Conservation (phyloP, 2,113 vertebrate genomes). For the Limanda limanda region DNA sequence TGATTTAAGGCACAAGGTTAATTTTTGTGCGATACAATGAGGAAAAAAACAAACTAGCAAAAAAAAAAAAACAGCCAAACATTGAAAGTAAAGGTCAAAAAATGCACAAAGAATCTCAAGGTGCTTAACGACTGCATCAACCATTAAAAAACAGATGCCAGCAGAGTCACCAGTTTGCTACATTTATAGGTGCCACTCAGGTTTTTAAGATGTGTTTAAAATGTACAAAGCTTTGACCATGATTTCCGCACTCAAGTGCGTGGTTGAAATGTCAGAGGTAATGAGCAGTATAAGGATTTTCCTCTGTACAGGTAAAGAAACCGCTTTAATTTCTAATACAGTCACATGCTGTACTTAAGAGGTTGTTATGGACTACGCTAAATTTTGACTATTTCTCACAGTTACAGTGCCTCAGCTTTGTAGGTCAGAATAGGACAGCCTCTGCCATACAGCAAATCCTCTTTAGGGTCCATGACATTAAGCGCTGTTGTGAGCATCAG, state of each 20-base stretch:
- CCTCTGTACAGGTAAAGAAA: background rate
- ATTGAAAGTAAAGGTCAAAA: too few species aligned
- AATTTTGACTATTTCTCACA: slow-evolving; percentile 4
- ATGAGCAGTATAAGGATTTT: background rate
- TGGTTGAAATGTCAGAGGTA: background rate
- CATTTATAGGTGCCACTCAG: background rate
- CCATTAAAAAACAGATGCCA: too few species aligned
- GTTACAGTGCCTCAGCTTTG: slow-evolving; percentile 12
- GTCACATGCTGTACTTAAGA: background rate
- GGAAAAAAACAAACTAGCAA: too few species aligned
- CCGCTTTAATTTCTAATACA: slow-evolving; percentile 4
- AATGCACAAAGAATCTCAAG: too few species aligned
- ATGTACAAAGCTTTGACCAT: background rate
- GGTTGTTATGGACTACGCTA: background rate
- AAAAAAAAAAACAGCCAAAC: too few species aligned
- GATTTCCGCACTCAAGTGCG: background rate
- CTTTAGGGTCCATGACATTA: slow-evolving; percentile 40
- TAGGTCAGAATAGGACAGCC: slow-evolving; percentile 3
- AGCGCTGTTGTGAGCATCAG: slow-evolving; percentile 42
- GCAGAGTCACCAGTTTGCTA: background rate
- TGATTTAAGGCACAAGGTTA: background rate
- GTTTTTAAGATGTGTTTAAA: background rate
- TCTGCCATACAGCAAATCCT: slow-evolving; percentile 32
- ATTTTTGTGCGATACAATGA: too few species aligned
- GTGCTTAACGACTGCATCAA: background rate